These are phyloP conservation scores for Macquaria australasica DNA, from an alignment of 2,113 vertebrate species.

Conservation along the genomic window DNA sequence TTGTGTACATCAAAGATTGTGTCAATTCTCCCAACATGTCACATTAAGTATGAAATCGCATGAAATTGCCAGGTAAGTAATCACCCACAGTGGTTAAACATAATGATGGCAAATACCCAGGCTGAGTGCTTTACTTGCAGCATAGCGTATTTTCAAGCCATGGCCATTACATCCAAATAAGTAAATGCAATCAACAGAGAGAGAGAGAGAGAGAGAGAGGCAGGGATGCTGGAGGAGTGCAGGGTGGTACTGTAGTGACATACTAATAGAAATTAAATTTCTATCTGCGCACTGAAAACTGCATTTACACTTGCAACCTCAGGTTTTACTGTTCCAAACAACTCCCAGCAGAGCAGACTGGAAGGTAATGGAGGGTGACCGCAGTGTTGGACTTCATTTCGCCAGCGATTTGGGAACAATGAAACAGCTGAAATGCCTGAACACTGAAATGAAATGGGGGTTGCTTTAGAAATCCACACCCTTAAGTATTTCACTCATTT, in stretches of 20 bases:
- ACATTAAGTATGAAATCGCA: slow-evolving; percentile 49
- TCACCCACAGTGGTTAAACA: slow-evolving; percentile 47
- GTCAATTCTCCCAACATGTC: slow-evolving; percentile 27
- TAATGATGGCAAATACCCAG: slow-evolving; percentile 48
- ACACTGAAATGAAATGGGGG: slow-evolving; percentile 24
- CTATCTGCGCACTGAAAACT: slow-evolving; percentile 33
- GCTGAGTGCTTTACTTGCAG: slow-evolving; percentile 47
- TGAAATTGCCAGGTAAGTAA: slow-evolving; percentile 60
- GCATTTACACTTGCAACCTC: slow-evolving; percentile 35
- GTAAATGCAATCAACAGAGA: slow-evolving; percentile 55
- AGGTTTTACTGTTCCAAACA: slow-evolving; percentile 46
- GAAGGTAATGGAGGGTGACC: slow-evolving; percentile 65
- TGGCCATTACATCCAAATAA: slow-evolving; percentile 50
- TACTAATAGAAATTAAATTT: slow-evolving; percentile 57
- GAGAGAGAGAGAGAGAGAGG: no score
- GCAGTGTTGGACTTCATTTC: slow-evolving; percentile 53
- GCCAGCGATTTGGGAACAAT: slow-evolving; percentile 52
- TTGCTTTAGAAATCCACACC: slow-evolving; percentile 27
- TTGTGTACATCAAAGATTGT: slow-evolving; percentile 21
- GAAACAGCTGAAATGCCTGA: slow-evolving; percentile 41
- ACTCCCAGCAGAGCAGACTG: slow-evolving; percentile 47
- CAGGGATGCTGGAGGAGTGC: not conserved
- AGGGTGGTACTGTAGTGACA: slow-evolving; percentile 37
- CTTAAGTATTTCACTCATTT: slow-evolving; percentile 25
- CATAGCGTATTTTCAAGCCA: slow-evolving; percentile 42